These are phyloP conservation scores for Epinephelus cyanopodus DNA, from an alignment of 2,113 vertebrate genomes.

Conservation along the genomic window DNA sequence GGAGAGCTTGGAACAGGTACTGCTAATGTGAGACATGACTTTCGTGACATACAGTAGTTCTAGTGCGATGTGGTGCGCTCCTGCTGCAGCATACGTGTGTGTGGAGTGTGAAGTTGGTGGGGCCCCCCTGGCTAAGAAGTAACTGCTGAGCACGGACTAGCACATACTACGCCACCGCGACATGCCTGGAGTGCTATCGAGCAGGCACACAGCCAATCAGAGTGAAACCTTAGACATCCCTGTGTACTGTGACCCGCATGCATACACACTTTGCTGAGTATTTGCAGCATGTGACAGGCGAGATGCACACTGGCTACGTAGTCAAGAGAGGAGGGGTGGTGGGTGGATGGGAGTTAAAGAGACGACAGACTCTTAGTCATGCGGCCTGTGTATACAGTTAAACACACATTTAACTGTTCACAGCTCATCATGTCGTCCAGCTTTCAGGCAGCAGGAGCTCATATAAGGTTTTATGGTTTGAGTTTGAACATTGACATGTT, in stretches of 20 bases:
- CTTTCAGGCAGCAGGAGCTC: background rate
- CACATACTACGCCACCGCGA: slow-evolving; percentile 35
- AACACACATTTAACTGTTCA: slow-evolving; percentile 23
- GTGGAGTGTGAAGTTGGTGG: slow-evolving; percentile 24
- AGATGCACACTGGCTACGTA: slow-evolving; percentile 13
- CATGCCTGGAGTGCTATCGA: slow-evolving; percentile 47
- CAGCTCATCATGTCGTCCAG: background rate
- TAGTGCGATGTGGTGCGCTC: slow-evolving; percentile 5
- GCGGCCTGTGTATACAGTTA: slow-evolving; percentile 6
- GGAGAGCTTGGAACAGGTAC: background rate
- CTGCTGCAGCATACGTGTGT: background rate
- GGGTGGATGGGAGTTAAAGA: slow-evolving; percentile 1
- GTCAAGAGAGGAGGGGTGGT: background rate
- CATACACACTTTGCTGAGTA: slow-evolving; percentile 41
- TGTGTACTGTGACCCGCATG: slow-evolving; percentile 31
- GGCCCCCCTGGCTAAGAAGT: slow-evolving; percentile 25
- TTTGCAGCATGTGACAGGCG: slow-evolving; percentile 56
- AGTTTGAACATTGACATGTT: slow-evolving; percentile 21
- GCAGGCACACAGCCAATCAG: slow-evolving; percentile 41
- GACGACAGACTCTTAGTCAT: slow-evolving; percentile 10
- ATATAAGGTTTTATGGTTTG: background rate
- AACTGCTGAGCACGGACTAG: slow-evolving; percentile 30
- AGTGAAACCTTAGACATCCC: slow-evolving; percentile 60
- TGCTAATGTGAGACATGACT: slow-evolving; percentile 27
- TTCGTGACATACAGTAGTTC: slow-evolving; percentile 16